Evolutionary conservation across 2,113 vertebrate species (phyloP).

Genomic region (Casuarius casuarius): DNA sequence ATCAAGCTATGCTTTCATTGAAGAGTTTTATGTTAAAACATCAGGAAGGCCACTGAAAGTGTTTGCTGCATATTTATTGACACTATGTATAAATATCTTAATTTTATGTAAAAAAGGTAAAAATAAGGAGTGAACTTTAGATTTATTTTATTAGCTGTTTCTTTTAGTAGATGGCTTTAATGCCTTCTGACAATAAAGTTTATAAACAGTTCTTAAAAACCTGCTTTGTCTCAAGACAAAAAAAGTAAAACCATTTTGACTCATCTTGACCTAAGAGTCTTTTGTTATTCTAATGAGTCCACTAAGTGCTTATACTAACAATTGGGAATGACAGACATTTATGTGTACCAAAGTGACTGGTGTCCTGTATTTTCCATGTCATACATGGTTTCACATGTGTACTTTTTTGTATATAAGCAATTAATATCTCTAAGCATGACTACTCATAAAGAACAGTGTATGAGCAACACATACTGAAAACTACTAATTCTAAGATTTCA

Average conservation of each 20-base stretch:
- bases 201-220: background rate
- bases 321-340: background rate
- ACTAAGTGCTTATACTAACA: background rate
- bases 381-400: background rate
- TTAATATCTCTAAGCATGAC: background rate
- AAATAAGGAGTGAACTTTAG: background rate
- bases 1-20: background rate
- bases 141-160: background rate
- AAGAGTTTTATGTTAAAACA: constrained; percentile 57
- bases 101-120: constrained; percentile 5
- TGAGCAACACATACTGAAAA: background rate
- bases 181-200: background rate
- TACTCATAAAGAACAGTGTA: background rate
- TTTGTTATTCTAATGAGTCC: background rate
- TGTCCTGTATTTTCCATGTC: no score
- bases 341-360: background rate
- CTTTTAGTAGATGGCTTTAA: background rate
- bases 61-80: constrained; percentile 60
- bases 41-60: constrained; percentile 22
- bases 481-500: background rate
- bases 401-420: background rate
- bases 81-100: background rate
- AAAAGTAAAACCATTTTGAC: constrained; percentile 28
- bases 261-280: background rate
- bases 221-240: background rate